Evolutionary conservation across 2,888 invertebrate genomes (phyloP), one percentile per base, ranked within the genome.

Genomic region (Caenorhabditis sinica): DNA sequence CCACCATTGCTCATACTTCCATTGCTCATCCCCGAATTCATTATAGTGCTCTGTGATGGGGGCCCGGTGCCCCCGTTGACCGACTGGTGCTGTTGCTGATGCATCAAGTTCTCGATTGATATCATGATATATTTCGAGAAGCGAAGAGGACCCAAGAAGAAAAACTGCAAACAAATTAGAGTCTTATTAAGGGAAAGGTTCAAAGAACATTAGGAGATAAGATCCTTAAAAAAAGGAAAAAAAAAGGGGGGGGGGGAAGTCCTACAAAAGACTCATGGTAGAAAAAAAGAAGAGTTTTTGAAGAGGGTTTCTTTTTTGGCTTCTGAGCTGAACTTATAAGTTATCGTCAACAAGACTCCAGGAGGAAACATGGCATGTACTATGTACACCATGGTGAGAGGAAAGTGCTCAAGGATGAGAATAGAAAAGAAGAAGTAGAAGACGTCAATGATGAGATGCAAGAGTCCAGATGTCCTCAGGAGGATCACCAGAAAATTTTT

Each of bases 81-180:
- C 11, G 56, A 56, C 15, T 56, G 56, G 49, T 49, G 49, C 11
- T 49, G 40, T 25, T 56, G 56, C 25, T 56, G 65, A 45, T 65
- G 43, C 65, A 65, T 65, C 4, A 49, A 1, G 25, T 43, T 65
- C 25, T 65, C 65, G 28, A 65, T 65, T 25, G 65, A 45, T 65
- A 65, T 65, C 65, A 65, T 65, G 17, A 15, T 15, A 20, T 9
- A n/a, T n/a, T n/a, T n/a, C n/a, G n/a, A 23, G 53, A 53, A 23
- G 9, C 49, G 33, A 9, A 40, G 20, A 20, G 49, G 28, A 56
- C 56, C 56, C 56, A 56, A 56, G 49, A 4, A 49, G 25, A n/a
- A n/a, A n/a, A 53, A 56, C 56, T 56, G 56, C 56, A 56, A 56
- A 56, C n/a, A n/a, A n/a, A n/a, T n/a, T n/a, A n/a, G n/a, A n/a